Conservation (phyloP, 1,140 invertebrate species). For the Berghia stephanieae region DNA sequence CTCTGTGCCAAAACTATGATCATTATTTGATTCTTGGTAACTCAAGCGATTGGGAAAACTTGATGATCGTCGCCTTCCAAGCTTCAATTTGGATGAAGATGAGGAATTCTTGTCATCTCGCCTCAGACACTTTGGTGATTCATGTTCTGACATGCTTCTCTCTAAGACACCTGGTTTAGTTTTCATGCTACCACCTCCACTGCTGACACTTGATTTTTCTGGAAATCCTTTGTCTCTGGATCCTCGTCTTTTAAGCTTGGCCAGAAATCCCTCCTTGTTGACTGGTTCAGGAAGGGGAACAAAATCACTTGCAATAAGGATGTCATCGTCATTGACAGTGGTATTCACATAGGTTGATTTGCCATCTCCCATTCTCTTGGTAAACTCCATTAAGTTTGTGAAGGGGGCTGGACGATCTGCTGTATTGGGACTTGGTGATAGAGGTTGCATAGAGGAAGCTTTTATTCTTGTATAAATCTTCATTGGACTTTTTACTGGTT, state of each 20-base stretch:
- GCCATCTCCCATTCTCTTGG: conserved; percentile 39
- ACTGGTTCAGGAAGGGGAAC: conserved; percentile 33
- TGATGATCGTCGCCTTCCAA: conserved; percentile 47
- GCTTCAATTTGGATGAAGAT: conserved; percentile 33
- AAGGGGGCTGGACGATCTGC: conserved; percentile 47
- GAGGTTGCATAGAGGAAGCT: neutral
- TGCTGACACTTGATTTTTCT: too few species aligned
- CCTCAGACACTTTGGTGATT: conserved; percentile 17
- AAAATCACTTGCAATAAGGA: conserved; percentile 4
- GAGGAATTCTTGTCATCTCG: conserved; percentile 27
- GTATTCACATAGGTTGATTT: conserved; percentile 36
- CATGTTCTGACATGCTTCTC: conserved; percentile 41
- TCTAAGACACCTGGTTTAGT: conserved; percentile 38
- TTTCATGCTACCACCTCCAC: conserved; percentile 37
- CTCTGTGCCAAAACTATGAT: neutral
- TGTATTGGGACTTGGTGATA: neutral
- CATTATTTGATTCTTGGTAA: conserved; percentile 44
- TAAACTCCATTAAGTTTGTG: conserved; percentile 49
- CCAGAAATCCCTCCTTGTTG: conserved; percentile 50
- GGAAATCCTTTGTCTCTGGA: conserved; percentile 54
- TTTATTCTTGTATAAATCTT: conserved; percentile 19
- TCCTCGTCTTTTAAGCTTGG: conserved; percentile 55
- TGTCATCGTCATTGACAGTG: conserved; percentile 8
- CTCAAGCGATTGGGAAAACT: conserved; percentile 61
- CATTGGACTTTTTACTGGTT: conserved; percentile 20